These are phyloP conservation scores for Drosophila peninsularis DNA, from an alignment of 2,888 invertebrate species.

Conservation along the genomic window DNA sequence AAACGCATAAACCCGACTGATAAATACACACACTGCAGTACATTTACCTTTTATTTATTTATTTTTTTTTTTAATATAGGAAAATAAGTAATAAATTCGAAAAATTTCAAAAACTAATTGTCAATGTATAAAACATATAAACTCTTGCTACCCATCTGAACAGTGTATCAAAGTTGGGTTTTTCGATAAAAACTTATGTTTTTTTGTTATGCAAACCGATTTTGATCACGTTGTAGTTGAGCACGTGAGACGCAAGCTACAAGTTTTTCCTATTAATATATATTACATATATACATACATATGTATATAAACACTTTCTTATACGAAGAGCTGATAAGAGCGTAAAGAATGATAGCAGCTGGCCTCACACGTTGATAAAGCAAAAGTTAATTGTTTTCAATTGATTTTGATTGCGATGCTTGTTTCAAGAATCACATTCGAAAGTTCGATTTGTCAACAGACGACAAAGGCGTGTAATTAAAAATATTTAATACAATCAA, in stretches of 20 bases:
- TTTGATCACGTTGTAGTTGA: slow-evolving; percentile 17
- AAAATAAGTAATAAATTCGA: too few relatives aligned
- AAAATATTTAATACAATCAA: slow-evolving; percentile 1
- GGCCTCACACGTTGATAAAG: slow-evolving; percentile 30
- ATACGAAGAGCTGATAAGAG: slow-evolving; percentile 27
- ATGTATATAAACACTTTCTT: background rate
- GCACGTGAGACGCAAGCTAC: slow-evolving; percentile 33
- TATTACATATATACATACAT: background rate
- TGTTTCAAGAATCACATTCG: slow-evolving; percentile 14
- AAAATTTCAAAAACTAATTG: too few relatives aligned
- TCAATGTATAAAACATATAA: background rate
- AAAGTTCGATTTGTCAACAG: slow-evolving; percentile 8
- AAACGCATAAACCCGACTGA: background rate
- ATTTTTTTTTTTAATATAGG: too few relatives aligned
- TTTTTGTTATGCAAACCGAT: slow-evolving; percentile 15
- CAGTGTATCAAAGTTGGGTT: background rate
- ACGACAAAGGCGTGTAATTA: slow-evolving; percentile 5
- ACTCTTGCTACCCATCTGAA: background rate
- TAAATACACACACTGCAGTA: background rate
- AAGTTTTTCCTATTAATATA: background rate
- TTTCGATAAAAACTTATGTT: background rate
- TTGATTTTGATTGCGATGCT: slow-evolving; percentile 27
- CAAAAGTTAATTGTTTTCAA: slow-evolving; percentile 17
- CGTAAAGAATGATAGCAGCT: slow-evolving; percentile 5
- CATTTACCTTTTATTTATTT: too few relatives aligned